These are phyloP conservation scores for Drosophila cracens DNA, from an alignment of 2,888 invertebrate genomes.

Conservation along the genomic window DNA sequence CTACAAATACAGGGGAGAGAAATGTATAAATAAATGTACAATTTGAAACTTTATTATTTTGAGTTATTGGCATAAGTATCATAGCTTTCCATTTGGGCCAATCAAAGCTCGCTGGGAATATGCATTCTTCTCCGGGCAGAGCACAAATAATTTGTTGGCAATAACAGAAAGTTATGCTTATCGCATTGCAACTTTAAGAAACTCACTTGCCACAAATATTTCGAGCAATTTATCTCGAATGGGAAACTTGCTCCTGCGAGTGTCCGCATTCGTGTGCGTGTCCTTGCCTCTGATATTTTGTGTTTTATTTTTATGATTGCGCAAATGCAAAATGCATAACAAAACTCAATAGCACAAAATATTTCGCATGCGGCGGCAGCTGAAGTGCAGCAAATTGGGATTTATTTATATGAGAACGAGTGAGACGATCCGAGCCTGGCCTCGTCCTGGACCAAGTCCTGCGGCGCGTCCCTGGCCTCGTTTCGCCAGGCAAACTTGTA, in stretches of 20 bases:
- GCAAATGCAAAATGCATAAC: conserved; percentile 75
- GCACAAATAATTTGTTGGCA: conserved; percentile 63
- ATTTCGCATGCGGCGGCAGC: conserved; percentile 61
- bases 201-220: conserved; percentile 59
- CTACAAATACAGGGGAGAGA: background rate
- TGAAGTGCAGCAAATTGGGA: conserved; percentile 69
- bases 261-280: conserved; percentile 36
- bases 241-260: conserved; percentile 59
- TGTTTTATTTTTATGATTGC: conserved; percentile 58
- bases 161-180: conserved; percentile 69
- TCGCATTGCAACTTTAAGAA: conserved; percentile 61
- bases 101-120: conserved; percentile 27
- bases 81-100: conserved; percentile 22
- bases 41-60: background rate
- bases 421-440: conserved; percentile 26
- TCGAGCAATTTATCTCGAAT: conserved; percentile 56
- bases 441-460: conserved; percentile 38
- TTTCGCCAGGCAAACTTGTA: conserved; percentile 28
- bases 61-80: conserved; percentile 6
- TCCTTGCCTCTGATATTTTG: conserved; percentile 49
- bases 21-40: background rate
- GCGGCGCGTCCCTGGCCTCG: conserved; percentile 20
- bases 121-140: conserved; percentile 25
- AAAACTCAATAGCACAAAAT: conserved; percentile 74
- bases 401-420: conserved; percentile 59